These are phyloP conservation scores for Lordiphosa clarofinis DNA, from an alignment of 1,140 invertebrate genomes.

Conservation along the genomic window DNA sequence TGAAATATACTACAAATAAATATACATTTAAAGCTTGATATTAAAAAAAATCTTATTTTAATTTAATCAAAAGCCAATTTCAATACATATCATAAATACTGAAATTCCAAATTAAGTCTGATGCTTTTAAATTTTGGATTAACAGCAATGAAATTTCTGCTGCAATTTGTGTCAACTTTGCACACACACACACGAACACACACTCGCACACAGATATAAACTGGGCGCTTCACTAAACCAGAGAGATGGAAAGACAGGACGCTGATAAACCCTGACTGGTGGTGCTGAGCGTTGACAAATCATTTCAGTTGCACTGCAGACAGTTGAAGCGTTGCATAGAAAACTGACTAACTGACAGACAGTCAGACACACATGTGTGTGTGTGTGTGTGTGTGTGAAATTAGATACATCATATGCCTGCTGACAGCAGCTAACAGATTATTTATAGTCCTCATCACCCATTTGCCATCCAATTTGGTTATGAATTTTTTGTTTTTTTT, in stretches of 20 bases:
- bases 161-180: no score
- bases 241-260: constrained; percentile 2
- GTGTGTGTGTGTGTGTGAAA: constrained; percentile 37
- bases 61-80: no score
- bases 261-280: constrained; percentile 7
- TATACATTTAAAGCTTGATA: no score
- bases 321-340: constrained; percentile 31
- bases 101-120: no score
- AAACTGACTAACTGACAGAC: constrained; percentile 21
- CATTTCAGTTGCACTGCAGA: constrained; percentile 51
- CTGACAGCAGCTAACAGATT: constrained; percentile 36
- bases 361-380: constrained; percentile 11
- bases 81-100: no score
- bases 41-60: no score
- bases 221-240: neutral
- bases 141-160: no score
- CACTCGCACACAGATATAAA: no score
- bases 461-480: constrained; percentile 42
- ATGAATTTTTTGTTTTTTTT: constrained; percentile 51
- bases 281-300: constrained; percentile 45
- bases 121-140: no score
- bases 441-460: constrained; percentile 17
- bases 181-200: no score
- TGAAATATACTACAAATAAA: no score
- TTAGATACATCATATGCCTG: constrained; percentile 57